A percentile compares a stretch with the other conserved stretches of the same genome.
Evolutionary conservation across 2,888 invertebrate species (phyloP).

Genomic region (Sinotaia quadrata): DNA sequence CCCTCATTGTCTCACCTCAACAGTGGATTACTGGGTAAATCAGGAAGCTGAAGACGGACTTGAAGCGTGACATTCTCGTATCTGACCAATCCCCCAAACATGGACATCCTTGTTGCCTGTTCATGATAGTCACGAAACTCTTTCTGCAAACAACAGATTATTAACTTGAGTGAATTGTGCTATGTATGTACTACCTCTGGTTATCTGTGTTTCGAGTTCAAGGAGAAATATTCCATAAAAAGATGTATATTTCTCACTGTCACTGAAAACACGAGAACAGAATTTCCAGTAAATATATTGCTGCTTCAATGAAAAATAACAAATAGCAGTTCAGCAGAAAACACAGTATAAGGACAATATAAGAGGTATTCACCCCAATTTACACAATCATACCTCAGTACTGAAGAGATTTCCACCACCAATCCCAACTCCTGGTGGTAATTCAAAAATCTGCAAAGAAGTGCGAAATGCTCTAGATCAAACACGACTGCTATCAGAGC

Average conservation of each 20-base stretch:
- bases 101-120: conserved; percentile 42
- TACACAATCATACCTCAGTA: conserved; percentile 38
- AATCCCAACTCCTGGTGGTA: conserved; percentile 48
- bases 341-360: not conserved
- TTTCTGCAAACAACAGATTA: too few relatives aligned
- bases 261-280: too few relatives aligned
- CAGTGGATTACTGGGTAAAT: conserved; percentile 47
- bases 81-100: conserved; percentile 63
- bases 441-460: conserved; percentile 52
- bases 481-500: too few relatives aligned
- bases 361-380: not conserved
- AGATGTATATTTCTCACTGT: too few relatives aligned
- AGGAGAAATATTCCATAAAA: too few relatives aligned
- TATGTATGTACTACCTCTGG: too few relatives aligned
- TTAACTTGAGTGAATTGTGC: too few relatives aligned
- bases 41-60: conserved; percentile 56
- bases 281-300: too few relatives aligned
- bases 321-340: not conserved
- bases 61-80: conserved; percentile 51
- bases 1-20: conserved; percentile 22
- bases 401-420: conserved; percentile 50
- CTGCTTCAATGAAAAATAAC: not conserved
- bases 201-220: too few relatives aligned
- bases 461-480: too few relatives aligned
- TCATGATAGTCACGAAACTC: conserved; percentile 57